These are phyloP conservation scores for Calosoma granatense DNA, from an alignment of 1,140 invertebrate genomes.

Conservation along the genomic window DNA sequence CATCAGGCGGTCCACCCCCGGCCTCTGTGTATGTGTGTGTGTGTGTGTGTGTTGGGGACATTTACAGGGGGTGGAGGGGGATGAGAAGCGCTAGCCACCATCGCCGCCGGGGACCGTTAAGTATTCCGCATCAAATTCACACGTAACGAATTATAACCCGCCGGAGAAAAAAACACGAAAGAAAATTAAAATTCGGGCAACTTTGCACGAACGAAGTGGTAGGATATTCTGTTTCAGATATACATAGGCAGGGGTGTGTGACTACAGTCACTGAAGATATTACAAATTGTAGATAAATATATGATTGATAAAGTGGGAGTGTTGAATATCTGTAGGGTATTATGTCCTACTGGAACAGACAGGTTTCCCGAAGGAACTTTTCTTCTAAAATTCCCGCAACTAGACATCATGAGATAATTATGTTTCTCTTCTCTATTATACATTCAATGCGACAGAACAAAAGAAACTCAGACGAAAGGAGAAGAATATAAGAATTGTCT, in stretches of 20 bases:
- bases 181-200: background rate
- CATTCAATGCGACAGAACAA: background rate
- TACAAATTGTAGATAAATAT: no score
- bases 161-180: background rate
- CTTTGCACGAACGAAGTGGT: no score
- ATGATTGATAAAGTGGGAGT: no score
- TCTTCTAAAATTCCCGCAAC: background rate
- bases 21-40: no score
- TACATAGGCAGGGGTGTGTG: no score
- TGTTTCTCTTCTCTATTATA: background rate
- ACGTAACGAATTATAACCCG: constrained; percentile 5
- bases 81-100: background rate
- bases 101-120: constrained; percentile 3
- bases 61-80: background rate
- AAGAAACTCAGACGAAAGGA: no score
- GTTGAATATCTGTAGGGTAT: no score
- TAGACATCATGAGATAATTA: background rate
- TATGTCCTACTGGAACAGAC: background rate
- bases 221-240: no score
- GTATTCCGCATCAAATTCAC: constrained; percentile 8
- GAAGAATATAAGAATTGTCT: no score
- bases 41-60: no score
- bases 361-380: background rate
- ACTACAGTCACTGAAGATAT: no score
- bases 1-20: no score